A percentile compares a stretch with the other conserved stretches of the same genome.
phyloP scores from a whole-genome alignment of 2,888 invertebrate species.

The Chymomyza procnemis region DNA sequence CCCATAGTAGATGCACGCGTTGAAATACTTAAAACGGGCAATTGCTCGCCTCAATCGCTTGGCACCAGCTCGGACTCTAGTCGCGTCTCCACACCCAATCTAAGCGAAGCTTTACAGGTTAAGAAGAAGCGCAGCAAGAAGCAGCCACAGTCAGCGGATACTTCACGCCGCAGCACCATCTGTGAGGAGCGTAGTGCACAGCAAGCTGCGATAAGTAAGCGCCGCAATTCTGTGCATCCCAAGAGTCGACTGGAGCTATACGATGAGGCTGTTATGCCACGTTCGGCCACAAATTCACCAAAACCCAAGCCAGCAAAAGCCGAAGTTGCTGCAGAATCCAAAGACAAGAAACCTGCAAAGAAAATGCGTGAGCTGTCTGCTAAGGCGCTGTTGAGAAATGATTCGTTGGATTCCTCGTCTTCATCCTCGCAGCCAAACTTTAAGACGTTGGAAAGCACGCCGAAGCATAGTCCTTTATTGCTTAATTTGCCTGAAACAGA shows the following conservation, averaged over 20 bases:
- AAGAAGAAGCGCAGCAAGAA: neutral
- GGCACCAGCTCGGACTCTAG: neutral
- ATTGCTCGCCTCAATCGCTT: neutral
- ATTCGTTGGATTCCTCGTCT: slow-evolving; percentile 32
- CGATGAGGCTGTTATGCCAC: neutral
- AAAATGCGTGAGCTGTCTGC: neutral
- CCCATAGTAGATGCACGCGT: neutral
- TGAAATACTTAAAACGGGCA: neutral
- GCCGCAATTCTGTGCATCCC: slow-evolving; percentile 48
- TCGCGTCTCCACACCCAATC: neutral
- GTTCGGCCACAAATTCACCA: neutral
- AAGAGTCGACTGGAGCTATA: slow-evolving; percentile 15
- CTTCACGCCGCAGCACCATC: slow-evolving; percentile 23
- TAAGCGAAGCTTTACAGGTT: neutral
- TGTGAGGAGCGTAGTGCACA: slow-evolving; percentile 34
- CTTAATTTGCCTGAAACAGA: slow-evolving; percentile 30
- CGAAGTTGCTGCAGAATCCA: slow-evolving; percentile 7
- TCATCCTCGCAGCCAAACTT: neutral
- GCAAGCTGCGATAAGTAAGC: slow-evolving; percentile 24
- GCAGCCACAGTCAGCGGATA: neutral
- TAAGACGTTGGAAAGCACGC: neutral
- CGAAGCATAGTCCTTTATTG: too few relatives aligned
- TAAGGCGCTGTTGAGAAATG: slow-evolving; percentile 14
- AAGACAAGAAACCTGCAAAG: neutral
- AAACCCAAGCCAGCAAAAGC: neutral